Base-by-base conservation (phyloP, 2,797 vertebrate species). In the Pygocentrus nattereri region DNA sequence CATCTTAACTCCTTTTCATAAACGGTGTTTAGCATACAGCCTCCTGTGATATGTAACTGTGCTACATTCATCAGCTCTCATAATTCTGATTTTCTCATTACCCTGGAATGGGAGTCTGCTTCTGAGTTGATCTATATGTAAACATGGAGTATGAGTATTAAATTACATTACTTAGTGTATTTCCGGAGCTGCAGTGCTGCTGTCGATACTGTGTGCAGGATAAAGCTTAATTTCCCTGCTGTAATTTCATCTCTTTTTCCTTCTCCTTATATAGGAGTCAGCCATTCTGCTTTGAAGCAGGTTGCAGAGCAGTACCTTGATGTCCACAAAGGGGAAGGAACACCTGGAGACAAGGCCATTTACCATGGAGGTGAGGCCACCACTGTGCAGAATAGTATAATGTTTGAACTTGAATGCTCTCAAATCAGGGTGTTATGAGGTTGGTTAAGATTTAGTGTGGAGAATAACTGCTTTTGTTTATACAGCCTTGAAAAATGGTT, bases 231-330 rank as follows among this genome's bases (percentile, higher is more conserved):
- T 25, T 58, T 58, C 31, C 50, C 67, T 52, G 25, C 47, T 58
- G 52, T 25, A 58, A 59, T 74, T 58, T n/a, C 30, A 38, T 74
- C 72, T 65, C 16, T 12, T 52, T n/a, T 23, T n/a, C 1, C 15
- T 54, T 52, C 84, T 70, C 19, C 31, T 52, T 84, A 49, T 79
- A 21, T 83, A 98, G 97, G 97, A 87, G 94, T 99, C 49, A 92
- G 93, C 73, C 97, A 99, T 86, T 92, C 94, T 12, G 89, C 94
- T 65, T 89, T 99, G 80, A 97, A 94, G 91, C 95, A 96, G 84
- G 84, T 97, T 76, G 97, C 93, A 0, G 96, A 98, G 87, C 94
- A 95, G 12, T 95, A 96, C 58, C 91, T 97, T 13, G 95, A 96
- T 59, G 91, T 91, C 77, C 93, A 93, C 41, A 90, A 93, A 0